Conservation (phyloP, 2,888 invertebrate genomes). For the Pyralis farinalis region DNA sequence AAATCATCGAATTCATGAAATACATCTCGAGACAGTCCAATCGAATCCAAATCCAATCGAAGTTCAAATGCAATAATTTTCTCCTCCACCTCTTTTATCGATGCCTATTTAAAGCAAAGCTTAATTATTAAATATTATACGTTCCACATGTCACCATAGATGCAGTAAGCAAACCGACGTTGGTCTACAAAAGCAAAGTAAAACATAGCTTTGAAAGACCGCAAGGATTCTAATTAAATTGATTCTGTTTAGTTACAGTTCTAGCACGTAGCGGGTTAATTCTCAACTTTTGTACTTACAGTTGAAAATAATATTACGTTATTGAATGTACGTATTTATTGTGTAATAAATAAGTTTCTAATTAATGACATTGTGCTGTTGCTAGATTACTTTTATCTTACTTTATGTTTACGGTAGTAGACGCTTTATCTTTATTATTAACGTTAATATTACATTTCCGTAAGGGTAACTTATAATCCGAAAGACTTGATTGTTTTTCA, state of each 20-base stretch:
- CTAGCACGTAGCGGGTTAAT: constrained; percentile 35
- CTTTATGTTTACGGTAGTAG: constrained; percentile 4
- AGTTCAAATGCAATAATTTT: no score
- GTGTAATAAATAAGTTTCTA: constrained; percentile 18
- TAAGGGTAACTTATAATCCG: no score
- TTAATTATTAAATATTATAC: no score
- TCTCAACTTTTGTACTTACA: constrained; percentile 28
- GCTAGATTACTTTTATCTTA: constrained; percentile 11
- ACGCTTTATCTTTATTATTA: not conserved
- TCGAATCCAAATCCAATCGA: no score
- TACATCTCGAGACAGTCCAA: no score
- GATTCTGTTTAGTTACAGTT: not conserved
- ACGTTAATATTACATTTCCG: constrained; percentile 2
- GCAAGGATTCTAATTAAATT: not conserved
- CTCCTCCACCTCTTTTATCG: no score
- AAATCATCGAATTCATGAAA: no score
- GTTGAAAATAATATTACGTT: constrained; percentile 4
- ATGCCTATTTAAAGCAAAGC: no score
- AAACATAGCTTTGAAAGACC: not conserved
- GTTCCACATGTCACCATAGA: no score
- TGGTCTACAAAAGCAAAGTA: not conserved
- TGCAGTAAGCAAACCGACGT: no score
- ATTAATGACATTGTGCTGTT: constrained; percentile 16
- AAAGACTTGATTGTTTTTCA: no score
- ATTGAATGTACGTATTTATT: constrained; percentile 17